A percentile compares a stretch with the other conserved stretches of the same genome.
Evolutionary conservation across 2,113 vertebrate genomes (phyloP).

Genomic region (Ceuthmochares aereus): DNA sequence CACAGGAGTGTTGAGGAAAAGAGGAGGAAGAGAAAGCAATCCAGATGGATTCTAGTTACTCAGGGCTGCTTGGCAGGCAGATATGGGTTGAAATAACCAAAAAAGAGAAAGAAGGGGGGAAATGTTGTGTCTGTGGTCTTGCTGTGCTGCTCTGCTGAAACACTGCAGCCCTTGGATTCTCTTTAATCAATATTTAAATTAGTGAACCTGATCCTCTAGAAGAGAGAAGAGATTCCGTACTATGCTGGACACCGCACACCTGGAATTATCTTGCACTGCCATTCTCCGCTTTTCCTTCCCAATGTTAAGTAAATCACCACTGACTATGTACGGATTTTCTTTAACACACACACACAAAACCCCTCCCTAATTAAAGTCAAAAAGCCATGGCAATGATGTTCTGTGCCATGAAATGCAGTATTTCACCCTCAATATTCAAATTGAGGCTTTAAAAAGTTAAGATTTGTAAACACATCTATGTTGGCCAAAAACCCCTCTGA

Average conservation of each 20-base stretch:
- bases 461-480: not conserved
- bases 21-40: not conserved
- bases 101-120: not conserved
- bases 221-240: not conserved
- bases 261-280: not conserved
- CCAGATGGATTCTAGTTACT: not conserved
- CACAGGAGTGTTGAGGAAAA: not conserved
- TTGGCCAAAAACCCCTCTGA: not conserved
- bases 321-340: not conserved
- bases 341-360: not conserved
- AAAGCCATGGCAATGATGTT: not conserved
- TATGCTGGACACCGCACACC: not conserved
- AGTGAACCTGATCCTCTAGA: not conserved
- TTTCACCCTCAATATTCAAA: not conserved
- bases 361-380: not conserved
- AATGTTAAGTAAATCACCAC: not conserved
- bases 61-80: no score
- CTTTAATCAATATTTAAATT: not conserved
- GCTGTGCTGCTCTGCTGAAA: slow-evolving; percentile 3
- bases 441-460: not conserved
- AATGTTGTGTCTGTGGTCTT: no score
- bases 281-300: not conserved
- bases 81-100: no score
- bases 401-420: not conserved
- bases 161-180: not conserved